Conservation (phyloP, 1,140 invertebrate genomes). For the Diachasmimorpha longicaudata region DNA sequence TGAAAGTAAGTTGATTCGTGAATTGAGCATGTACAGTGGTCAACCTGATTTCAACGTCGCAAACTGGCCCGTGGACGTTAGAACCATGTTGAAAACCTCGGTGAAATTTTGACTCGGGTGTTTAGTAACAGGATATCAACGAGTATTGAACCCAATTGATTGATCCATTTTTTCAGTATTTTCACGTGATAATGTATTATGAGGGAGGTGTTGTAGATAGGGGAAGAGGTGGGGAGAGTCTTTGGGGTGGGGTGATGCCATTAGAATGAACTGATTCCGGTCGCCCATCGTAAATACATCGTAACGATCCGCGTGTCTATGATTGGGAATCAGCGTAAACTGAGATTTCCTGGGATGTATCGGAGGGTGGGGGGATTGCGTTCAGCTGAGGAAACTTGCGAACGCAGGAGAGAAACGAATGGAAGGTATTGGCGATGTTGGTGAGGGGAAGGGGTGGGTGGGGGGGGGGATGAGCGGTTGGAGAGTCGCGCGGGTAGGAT, state of each 20-base stretch:
- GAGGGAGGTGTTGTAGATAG: not conserved
- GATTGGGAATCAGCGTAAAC: conserved; percentile 25
- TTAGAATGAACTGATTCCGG: conserved; percentile 9
- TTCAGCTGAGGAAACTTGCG: not conserved
- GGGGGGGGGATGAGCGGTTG: conserved; percentile 6
- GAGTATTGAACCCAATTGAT: conserved; percentile 1
- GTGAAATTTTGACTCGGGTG: no score
- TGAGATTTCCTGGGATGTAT: conserved; percentile 22
- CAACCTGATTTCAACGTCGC: no score
- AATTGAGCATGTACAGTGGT: no score
- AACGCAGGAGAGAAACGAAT: no score
- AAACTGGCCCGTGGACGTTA: no score
- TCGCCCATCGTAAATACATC: conserved; percentile 19
- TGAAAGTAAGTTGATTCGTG: no score
- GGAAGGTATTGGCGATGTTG: no score
- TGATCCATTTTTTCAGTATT: conserved; percentile 19
- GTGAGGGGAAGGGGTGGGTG: not conserved
- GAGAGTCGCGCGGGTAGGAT: conserved; percentile 21
- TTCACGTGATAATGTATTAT: conserved; percentile 8
- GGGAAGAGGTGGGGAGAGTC: not conserved
- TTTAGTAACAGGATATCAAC: conserved; percentile 11
- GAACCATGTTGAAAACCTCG: no score
- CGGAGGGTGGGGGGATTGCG: conserved; percentile 3
- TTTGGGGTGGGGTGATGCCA: not conserved
- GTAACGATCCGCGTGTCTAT: conserved; percentile 26